Evolutionary conservation across 2,888 invertebrate species (phyloP).

Genomic region (Helleia helle): DNA sequence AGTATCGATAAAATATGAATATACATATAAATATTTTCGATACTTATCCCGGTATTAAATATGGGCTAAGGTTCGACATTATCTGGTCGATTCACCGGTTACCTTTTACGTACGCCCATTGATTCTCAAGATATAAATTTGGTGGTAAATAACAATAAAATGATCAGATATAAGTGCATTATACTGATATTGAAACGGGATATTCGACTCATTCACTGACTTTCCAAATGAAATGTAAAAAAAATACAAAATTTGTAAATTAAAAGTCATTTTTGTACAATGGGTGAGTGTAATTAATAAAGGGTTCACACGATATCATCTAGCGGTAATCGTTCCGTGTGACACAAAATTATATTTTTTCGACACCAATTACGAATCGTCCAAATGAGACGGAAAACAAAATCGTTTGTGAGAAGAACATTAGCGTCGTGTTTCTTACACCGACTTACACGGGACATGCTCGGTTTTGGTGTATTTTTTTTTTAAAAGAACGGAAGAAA

Average conservation of each 20-base stretch:
- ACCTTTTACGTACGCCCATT: conserved; percentile 9
- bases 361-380: conserved; percentile 49
- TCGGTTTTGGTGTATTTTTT: too few relatives aligned
- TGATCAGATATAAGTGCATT: too few relatives aligned
- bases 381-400: conserved; percentile 50
- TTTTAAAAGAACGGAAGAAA: too few relatives aligned
- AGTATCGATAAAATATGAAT: conserved; percentile 73
- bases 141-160: too few relatives aligned
- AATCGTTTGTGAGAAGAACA: conserved; percentile 33
- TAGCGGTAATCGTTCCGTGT: conserved; percentile 37
- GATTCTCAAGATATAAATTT: neutral
- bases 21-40: conserved; percentile 69
- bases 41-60: conserved; percentile 34
- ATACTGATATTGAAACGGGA: too few relatives aligned
- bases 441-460: too few relatives aligned
- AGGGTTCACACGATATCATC: conserved; percentile 62
- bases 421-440: too few relatives aligned
- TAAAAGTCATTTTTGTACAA: conserved; percentile 55
- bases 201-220: too few relatives aligned
- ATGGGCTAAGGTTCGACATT: conserved; percentile 4
- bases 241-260: conserved; percentile 39
- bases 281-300: conserved; percentile 51
- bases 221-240: neutral
- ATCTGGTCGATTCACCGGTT: neutral
- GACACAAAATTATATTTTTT: conserved; percentile 56